phyloP scores from a whole-genome alignment of 2,113 vertebrate species.

The Pimephales promelas region DNA sequence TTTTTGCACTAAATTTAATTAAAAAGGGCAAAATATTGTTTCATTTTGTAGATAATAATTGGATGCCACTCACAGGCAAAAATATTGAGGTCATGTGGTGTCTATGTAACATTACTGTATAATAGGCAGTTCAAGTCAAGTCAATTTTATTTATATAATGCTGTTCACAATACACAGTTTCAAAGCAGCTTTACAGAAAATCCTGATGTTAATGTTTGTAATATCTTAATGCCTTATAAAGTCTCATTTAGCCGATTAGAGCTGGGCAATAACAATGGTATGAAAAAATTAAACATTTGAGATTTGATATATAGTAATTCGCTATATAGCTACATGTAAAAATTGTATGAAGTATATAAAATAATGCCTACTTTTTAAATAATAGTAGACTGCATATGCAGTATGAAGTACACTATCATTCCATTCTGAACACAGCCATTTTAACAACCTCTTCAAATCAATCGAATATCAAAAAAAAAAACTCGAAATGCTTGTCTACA shows the following conservation, averaged over 20 bases:
- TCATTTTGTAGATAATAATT: background rate
- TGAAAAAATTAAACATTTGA: background rate
- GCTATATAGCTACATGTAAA: no score
- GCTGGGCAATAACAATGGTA: background rate
- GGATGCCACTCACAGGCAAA: background rate
- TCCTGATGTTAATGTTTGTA: background rate
- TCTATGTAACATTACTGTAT: background rate
- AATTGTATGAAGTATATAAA: background rate
- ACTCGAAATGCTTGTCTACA: slow-evolving; percentile 32
- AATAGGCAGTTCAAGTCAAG: background rate
- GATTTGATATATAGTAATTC: background rate
- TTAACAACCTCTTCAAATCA: slow-evolving; percentile 50
- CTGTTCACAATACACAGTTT: background rate
- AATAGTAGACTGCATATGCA: background rate
- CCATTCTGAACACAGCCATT: slow-evolving; percentile 1
- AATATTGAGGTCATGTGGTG: background rate
- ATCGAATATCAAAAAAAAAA: slow-evolving; percentile 42
- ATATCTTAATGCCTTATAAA: background rate
- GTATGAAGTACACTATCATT: background rate
- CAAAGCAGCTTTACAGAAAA: background rate
- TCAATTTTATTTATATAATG: background rate
- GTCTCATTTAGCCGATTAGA: background rate
- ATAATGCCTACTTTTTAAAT: background rate
- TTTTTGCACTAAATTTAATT: background rate
- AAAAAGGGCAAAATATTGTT: background rate